Conservation (phyloP, 64 coral and sea anemone genomes). For the Stichodactyla helianthus region DNA sequence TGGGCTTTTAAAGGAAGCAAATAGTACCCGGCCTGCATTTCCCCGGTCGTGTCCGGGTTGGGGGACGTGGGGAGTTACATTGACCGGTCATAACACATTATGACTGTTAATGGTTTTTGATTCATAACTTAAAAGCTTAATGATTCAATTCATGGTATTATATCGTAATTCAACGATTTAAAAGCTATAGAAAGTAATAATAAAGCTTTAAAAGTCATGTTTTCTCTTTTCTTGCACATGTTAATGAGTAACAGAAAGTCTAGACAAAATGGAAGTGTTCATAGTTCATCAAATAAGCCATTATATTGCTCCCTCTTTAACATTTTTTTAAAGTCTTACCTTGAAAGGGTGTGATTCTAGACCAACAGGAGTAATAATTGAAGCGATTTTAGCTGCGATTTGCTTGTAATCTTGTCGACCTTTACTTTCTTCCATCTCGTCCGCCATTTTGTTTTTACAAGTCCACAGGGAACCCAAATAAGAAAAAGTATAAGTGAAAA, state of each 20-base stretch:
- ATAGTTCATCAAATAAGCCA: neutral
- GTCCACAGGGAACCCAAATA: conserved; percentile 9
- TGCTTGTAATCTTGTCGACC: neutral
- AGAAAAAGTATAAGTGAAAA: no score
- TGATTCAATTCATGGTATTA: no score
- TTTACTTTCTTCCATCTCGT: neutral
- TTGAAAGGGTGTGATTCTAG: conserved; percentile 88
- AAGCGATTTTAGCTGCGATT: conserved; percentile 37
- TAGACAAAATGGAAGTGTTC: neutral
- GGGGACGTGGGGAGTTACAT: no score
- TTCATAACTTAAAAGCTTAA: no score
- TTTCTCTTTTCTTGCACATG: no score
- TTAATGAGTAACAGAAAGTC: neutral
- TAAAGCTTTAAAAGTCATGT: no score
- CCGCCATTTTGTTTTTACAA: conserved; percentile 55
- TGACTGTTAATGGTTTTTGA: no score
- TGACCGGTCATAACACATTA: no score
- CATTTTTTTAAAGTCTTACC: conserved; percentile 20
- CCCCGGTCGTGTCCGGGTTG: no score
- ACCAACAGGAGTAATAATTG: conserved; percentile 65
- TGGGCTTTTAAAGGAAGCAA: no score
- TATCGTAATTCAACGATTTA: no score
- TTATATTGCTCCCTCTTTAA: neutral
- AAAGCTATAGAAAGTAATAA: neutral
- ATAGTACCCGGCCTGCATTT: no score